A percentile compares a stretch with the other conserved stretches of the same genome.
These are phyloP conservation scores for Heterodera filipjevi DNA, from an alignment of 2,888 invertebrate species.

Conservation along the genomic window DNA sequence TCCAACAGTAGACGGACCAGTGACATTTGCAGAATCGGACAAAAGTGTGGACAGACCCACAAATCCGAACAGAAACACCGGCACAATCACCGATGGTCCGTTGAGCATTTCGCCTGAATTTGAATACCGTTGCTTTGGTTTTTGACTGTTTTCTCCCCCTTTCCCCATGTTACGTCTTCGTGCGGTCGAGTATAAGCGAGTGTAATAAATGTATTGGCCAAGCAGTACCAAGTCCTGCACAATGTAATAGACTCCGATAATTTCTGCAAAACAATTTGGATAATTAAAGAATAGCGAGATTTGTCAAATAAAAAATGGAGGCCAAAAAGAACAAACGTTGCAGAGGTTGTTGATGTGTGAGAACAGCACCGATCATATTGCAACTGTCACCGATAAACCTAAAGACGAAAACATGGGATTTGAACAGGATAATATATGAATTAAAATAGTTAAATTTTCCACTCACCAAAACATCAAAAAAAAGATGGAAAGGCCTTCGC, in stretches of 20 bases:
- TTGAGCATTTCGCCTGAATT: background rate
- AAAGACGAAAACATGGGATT: too few relatives aligned
- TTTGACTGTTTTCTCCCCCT: slow-evolving; percentile 19
- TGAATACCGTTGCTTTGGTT: too few relatives aligned
- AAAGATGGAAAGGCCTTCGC: slow-evolving; percentile 66
- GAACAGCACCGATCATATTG: slow-evolving; percentile 66
- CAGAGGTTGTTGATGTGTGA: slow-evolving; percentile 65
- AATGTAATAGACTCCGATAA: slow-evolving; percentile 64
- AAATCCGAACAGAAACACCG: slow-evolving; percentile 41
- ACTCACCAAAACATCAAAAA: slow-evolving; percentile 68
- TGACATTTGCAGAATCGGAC: background rate
- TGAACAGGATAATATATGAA: background rate
- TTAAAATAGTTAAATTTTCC: background rate
- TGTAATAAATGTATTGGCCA: slow-evolving; percentile 61
- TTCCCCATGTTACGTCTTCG: slow-evolving; percentile 40
- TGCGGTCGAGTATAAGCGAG: slow-evolving; percentile 43
- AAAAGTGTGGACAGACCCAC: slow-evolving; percentile 38
- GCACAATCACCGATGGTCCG: slow-evolving; percentile 40
- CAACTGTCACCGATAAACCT: slow-evolving; percentile 66
- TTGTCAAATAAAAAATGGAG: background rate
- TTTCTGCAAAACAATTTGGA: slow-evolving; percentile 38
- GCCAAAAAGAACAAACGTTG: slow-evolving; percentile 45
- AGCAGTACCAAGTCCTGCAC: slow-evolving; percentile 59
- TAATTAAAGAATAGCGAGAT: background rate
- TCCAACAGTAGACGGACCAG: background rate